Conservation (phyloP, 1,140 invertebrate species). For the Solen grandis region DNA sequence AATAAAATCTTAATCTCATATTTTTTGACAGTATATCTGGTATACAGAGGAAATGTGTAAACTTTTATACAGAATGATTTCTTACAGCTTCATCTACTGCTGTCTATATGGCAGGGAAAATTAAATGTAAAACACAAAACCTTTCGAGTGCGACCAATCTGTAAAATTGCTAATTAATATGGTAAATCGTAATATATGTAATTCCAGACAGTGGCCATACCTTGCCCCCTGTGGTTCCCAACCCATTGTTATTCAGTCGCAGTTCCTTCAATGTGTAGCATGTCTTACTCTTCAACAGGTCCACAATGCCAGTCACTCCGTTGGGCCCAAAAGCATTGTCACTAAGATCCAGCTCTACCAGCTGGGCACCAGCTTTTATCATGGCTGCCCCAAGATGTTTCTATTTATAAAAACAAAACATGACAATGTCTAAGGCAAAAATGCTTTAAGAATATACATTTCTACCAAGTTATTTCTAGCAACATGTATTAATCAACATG, state of each 20-base stretch:
- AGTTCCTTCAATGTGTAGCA: slow-evolving; percentile 92
- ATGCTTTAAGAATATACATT: not conserved
- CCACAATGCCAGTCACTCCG: slow-evolving; percentile 93
- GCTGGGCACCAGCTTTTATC: slow-evolving; percentile 87
- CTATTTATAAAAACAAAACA: slow-evolving; percentile 78
- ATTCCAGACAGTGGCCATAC: no score
- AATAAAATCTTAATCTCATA: no score
- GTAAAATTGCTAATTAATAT: no score
- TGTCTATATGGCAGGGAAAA: no score
- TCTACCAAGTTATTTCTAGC: not conserved
- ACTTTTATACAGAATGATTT: no score
- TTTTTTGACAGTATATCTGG: no score
- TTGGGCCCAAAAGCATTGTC: slow-evolving; percentile 99
- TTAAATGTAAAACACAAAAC: no score
- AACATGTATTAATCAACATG: not conserved
- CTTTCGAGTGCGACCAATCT: no score
- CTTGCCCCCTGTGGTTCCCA: slow-evolving; percentile 94
- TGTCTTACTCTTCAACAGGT: slow-evolving; percentile 90
- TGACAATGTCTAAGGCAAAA: not conserved
- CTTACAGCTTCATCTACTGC: no score
- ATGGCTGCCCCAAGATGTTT: slow-evolving; percentile 90
- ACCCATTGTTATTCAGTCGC: slow-evolving; percentile 96
- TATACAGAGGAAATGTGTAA: no score
- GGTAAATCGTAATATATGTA: no score
- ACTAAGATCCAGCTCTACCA: slow-evolving; percentile 95